phyloP scores from a whole-genome alignment of 2,888 invertebrate species.

The Idaea biselata region DNA sequence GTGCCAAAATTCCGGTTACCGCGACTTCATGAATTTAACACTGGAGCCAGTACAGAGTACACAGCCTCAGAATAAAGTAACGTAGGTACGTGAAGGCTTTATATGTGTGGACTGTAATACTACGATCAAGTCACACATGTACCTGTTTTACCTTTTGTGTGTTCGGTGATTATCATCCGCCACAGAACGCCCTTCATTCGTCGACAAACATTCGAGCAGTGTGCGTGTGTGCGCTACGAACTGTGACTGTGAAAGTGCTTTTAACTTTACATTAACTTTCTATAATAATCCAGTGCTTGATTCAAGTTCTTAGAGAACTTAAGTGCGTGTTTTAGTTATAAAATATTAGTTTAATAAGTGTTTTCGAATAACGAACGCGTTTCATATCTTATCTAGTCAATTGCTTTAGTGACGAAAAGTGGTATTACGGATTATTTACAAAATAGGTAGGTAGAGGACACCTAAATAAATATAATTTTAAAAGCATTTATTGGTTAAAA shows the following conservation, averaged over 20 bases:
- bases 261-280: conserved; percentile 60
- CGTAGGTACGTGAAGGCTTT: neutral
- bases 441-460: neutral
- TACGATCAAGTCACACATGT: conserved; percentile 18
- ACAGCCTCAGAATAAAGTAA: neutral
- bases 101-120: neutral
- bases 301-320: conserved; percentile 16
- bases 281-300: conserved; percentile 38
- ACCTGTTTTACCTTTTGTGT: conserved; percentile 35
- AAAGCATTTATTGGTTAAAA: neutral
- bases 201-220: conserved; percentile 35
- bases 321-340: conserved; percentile 8
- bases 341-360: conserved; percentile 11
- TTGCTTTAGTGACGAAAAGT: neutral
- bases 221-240: conserved; percentile 29
- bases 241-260: conserved; percentile 55
- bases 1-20: neutral
- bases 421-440: neutral
- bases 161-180: conserved; percentile 34
- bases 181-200: conserved; percentile 40
- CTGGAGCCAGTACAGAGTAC: no score
- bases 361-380: neutral
- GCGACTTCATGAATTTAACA: neutral
- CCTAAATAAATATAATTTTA: neutral
- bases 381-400: neutral